phyloP scores from a whole-genome alignment of 2,113 vertebrate genomes.

The Mormyrus iriodes region DNA sequence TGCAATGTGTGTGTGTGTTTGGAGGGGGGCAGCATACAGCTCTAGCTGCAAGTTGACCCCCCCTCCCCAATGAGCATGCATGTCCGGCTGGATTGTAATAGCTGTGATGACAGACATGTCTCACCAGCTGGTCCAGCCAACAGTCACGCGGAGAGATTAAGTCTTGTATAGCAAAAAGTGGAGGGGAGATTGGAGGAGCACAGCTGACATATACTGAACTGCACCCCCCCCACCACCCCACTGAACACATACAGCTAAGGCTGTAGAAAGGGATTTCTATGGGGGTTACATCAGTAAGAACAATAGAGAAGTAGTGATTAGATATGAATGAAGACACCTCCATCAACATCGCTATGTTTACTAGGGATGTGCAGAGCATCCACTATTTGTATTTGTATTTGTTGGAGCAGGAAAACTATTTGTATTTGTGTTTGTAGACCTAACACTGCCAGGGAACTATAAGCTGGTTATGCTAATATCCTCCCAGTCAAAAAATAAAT shows the following conservation, averaged over 20 bases:
- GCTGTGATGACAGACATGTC: slow-evolving; percentile 85
- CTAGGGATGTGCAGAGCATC: no score
- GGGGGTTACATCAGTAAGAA: no score
- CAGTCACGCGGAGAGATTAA: slow-evolving; percentile 41
- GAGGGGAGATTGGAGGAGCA: background rate
- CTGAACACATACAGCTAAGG: background rate
- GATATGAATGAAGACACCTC: background rate
- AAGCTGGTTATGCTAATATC: no score
- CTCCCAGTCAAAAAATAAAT: no score
- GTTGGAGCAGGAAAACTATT: no score
- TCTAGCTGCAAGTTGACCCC: slow-evolving; percentile 46
- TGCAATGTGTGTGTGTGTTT: background rate
- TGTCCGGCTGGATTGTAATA: slow-evolving; percentile 85
- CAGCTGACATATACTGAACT: background rate
- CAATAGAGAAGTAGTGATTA: background rate
- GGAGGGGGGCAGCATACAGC: background rate
- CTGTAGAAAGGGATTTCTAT: background rate
- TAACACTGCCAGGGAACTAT: no score
- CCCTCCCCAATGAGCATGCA: background rate
- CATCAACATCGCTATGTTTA: background rate
- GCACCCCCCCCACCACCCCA: background rate
- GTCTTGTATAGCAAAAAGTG: slow-evolving; percentile 46
- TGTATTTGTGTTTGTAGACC: no score
- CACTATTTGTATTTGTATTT: no score
- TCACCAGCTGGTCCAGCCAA: slow-evolving; percentile 76